Conservation (phyloP, 2,113 vertebrate genomes). For the Tapirus terrestris region DNA sequence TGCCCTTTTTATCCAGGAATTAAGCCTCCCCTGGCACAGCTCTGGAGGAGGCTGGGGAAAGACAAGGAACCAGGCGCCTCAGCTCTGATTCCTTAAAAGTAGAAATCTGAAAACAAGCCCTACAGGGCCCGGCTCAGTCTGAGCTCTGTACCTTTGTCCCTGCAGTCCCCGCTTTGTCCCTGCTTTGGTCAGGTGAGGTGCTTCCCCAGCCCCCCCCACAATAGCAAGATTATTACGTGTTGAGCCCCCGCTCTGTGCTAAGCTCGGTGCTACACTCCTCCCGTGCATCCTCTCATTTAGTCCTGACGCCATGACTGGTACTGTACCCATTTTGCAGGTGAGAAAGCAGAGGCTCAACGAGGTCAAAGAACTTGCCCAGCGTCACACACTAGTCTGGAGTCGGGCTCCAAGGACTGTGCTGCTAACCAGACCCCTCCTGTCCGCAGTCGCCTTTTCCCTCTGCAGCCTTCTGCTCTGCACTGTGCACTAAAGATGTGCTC, state of each 20-base stretch:
- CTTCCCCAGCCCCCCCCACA: neutral
- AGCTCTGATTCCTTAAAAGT: neutral
- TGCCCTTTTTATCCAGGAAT: neutral
- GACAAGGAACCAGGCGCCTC: neutral
- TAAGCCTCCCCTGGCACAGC: neutral
- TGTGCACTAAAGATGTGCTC: accelerated
- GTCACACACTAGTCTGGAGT: neutral
- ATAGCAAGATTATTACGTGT: neutral
- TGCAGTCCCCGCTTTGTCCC: neutral
- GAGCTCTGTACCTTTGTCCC: neutral
- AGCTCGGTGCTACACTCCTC: neutral
- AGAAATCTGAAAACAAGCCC: neutral
- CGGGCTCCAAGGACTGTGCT: neutral
- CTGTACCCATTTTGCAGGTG: neutral
- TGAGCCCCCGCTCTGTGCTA: neutral
- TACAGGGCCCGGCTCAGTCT: accelerated
- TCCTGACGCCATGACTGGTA: accelerated
- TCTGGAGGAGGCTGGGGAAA: neutral
- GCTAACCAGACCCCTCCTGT: neutral
- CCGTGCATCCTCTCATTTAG: neutral
- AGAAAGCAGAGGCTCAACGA: neutral
- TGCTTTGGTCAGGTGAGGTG: neutral
- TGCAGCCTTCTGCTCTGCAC: neutral
- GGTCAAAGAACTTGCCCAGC: neutral
- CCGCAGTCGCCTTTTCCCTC: neutral